A percentile compares a stretch with the other conserved stretches of the same genome.
These are phyloP conservation scores for Guaruba guarouba DNA, from an alignment of 2,113 vertebrate genomes.

Conservation along the genomic window DNA sequence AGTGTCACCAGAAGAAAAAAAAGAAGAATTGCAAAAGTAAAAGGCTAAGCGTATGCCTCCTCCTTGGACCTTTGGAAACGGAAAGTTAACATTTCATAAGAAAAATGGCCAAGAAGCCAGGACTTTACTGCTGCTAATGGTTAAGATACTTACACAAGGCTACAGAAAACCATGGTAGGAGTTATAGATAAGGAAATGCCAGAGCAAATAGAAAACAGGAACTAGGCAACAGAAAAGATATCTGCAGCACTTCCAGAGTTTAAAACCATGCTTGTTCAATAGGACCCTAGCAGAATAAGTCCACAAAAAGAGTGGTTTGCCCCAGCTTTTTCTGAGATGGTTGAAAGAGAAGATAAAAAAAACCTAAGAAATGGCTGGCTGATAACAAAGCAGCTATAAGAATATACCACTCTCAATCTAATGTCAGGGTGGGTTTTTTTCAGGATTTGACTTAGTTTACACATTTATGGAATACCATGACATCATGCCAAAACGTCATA, in stretches of 20 bases:
- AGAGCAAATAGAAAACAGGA: not conserved
- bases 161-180: not conserved
- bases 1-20: not conserved
- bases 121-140: not conserved
- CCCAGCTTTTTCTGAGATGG: not conserved
- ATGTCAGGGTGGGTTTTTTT: rapidly evolving
- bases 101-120: not conserved
- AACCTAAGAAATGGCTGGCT: not conserved
- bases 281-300: not conserved
- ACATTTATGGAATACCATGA: not conserved
- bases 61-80: not conserved
- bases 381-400: not conserved
- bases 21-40: not conserved
- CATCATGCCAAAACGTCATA: not conserved
- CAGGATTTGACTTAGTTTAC: not conserved
- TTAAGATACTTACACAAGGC: not conserved
- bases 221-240: not conserved
- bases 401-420: not conserved
- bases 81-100: not conserved
- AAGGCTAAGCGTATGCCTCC: not conserved
- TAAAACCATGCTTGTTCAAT: not conserved
- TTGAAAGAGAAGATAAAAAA: not conserved
- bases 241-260: not conserved
- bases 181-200: not conserved
- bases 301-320: rapidly evolving